These are phyloP conservation scores for Hyaena hyaena DNA, from an alignment of 2,113 vertebrate species.

Conservation along the genomic window DNA sequence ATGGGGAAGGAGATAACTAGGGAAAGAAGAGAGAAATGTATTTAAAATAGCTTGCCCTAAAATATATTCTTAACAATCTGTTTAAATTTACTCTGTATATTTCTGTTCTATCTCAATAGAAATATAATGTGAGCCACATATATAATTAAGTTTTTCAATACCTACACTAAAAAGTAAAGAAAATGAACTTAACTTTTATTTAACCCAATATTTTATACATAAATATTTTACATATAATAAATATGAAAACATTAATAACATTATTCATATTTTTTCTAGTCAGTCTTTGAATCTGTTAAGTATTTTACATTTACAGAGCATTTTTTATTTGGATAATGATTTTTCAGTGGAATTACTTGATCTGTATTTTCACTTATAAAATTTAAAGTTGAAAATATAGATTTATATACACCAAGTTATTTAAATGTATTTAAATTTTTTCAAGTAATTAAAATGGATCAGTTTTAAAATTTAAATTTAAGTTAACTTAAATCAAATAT, in stretches of 20 bases:
- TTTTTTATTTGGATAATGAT: background rate
- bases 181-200: background rate
- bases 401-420: background rate
- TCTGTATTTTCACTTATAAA: background rate
- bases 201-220: background rate
- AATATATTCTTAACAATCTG: background rate
- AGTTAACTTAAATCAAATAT: background rate
- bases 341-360: background rate
- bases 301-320: background rate
- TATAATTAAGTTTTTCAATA: background rate
- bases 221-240: background rate
- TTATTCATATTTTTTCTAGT: background rate
- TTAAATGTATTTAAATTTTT: background rate
- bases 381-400: background rate
- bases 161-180: background rate
- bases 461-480: background rate
- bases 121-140: background rate
- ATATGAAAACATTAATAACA: background rate
- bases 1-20: background rate
- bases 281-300: background rate
- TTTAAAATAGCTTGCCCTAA: background rate
- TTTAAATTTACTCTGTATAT: background rate
- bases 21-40: background rate
- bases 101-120: background rate
- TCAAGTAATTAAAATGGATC: background rate